Base-by-base conservation (phyloP, 2,797 vertebrate species). In the Margarornis squamiger region DNA sequence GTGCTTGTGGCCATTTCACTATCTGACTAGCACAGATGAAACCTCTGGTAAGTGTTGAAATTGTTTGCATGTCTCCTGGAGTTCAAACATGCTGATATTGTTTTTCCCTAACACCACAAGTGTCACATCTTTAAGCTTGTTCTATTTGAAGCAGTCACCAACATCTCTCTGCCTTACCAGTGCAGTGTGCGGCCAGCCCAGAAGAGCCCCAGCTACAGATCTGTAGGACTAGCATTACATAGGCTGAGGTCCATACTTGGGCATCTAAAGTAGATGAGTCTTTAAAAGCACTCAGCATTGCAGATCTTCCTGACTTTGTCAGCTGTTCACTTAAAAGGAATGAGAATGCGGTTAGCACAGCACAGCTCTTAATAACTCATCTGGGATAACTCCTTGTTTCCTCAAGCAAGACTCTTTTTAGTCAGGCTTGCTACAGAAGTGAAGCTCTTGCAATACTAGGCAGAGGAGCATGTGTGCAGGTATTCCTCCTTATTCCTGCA, bases 11-110 rank as follows among this genome's bases (percentile, higher is more conserved):
- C 27, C 5, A 23, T 67, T 91, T 81, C 24, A 43, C 16, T 45
- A 8, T 49, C 58, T 86, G 29, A 70, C 20, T n/a, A 38, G 18
- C n/a, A 58, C 36, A 58, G 58, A 48, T 52, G 51, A 81, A 78
- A 9, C 29, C 61, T 72, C 15, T 72, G 62, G 19, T 38, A 24
- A 51, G 24, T 4, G 36, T 62, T 62, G 30, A 58, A 72, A 49
- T 32, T 51, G 19, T 27, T 92, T 1, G 0, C 0, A 0, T 1
- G 29, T 70, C 15, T 68, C 8, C 39, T 73, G 74, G 22, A 73
- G 15, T 32, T 85, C 32, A 70, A 66, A 76, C 26, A 29, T 10
- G 19, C 27, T 49, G 66, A 23, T 59, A 34, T 0, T 46, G 14
- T 11, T 88, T 70, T 74, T 34, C 9, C 4, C 14, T 84, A 26